Evolutionary conservation across 2,888 invertebrate species (phyloP), one percentile per base, ranked within the genome.

Genomic region (Leptinotarsa peninsularis): DNA sequence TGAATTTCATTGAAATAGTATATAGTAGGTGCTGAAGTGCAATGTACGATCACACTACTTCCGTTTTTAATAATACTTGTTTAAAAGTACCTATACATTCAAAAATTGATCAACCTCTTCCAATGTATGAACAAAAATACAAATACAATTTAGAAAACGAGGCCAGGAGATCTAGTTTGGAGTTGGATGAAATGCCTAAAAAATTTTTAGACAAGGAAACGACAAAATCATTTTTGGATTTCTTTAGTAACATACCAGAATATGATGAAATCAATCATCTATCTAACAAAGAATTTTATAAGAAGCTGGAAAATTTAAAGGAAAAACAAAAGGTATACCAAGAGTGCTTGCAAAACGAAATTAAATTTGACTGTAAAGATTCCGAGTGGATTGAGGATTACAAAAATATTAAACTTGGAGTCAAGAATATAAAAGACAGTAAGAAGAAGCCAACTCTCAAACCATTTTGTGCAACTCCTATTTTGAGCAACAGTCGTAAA

Each of bases 201-300:
- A 88, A 88, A 54, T 76, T 73, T 60, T 68, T 87, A 3, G 88
- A 90, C 75, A 83, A 89, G 70, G 91, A 91, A 69, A 90, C 91
- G 56, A 88, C 91, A 67, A 88, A 89, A 75, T 92, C 92, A 69
- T 89, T 94, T 79, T 90, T 94, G 75, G 92, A 94, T 76, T 94
- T 95, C 86, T 92, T 93, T 81, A 92, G 92, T 71, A 95, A 94
- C 83, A 95, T 95, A 84, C 95, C 95, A 73, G 94, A 95, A 85
- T 95, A 95, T 80, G 91, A 91, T 75, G 94, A 95, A 68, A 91
- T 95, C 3, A 91, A 94, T 85, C 94, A 95, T 88, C 88, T 95
- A 79, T 92, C 94, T 0, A 92, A 92, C 76, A 92, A 91, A 74
- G 95, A 95, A 83, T 95, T 95, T 86, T 93, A 94, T 85, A 91